A percentile compares a stretch with the other conserved stretches of the same genome.
These are phyloP conservation scores for Percopsis transmontana DNA, from an alignment of 2,113 vertebrate genomes.

Conservation along the genomic window DNA sequence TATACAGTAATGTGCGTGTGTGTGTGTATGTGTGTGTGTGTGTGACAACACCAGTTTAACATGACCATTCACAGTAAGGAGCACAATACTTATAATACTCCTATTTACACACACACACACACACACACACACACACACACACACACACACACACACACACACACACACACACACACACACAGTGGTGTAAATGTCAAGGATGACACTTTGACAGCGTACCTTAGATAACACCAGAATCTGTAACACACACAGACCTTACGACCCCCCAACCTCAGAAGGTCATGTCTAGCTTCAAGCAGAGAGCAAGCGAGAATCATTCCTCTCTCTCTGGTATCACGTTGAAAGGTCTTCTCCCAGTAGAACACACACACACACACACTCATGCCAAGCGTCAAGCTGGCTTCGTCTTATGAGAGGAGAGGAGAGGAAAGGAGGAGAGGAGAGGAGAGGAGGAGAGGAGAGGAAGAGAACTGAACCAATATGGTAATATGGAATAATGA, in stretches of 20 bases:
- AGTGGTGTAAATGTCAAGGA: neutral
- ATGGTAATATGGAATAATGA: no score
- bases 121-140: slow-evolving; percentile 13
- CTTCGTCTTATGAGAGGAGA: neutral
- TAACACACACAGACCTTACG: neutral
- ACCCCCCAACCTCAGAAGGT: slow-evolving; percentile 61
- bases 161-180: slow-evolving; percentile 11
- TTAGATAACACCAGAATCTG: neutral
- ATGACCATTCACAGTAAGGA: no score
- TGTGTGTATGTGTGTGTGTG: no score
- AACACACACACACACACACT: slow-evolving; percentile 3
- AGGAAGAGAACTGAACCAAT: neutral
- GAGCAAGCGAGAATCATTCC: slow-evolving; percentile 21
- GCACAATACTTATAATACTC: no score
- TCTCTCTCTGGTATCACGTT: slow-evolving; percentile 30
- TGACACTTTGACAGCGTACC: neutral
- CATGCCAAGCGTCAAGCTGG: neutral
- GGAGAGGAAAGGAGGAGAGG: neutral
- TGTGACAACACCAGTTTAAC: no score
- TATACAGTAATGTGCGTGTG: no score
- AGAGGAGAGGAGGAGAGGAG: neutral
- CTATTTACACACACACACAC: neutral
- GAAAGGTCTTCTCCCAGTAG: slow-evolving; percentile 62
- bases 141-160: neutral
- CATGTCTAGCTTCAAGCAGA: slow-evolving; percentile 66